Evolutionary conservation across 2,888 invertebrate genomes (phyloP), one percentile per base, ranked within the genome.

Genomic region (Meteorus cinctellus): DNA sequence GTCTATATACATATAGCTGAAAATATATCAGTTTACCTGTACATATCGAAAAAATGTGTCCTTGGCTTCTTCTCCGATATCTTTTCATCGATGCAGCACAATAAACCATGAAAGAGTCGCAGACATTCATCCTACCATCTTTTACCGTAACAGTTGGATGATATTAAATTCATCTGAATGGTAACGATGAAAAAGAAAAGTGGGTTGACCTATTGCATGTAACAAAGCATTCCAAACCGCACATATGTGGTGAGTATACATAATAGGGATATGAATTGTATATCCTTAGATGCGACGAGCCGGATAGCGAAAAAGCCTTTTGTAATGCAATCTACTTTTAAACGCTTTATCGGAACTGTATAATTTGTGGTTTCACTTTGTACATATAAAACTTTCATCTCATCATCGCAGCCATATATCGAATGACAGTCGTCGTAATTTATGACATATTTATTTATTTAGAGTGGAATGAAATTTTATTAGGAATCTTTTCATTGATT

Each of bases 91-190:
- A 55, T 19, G 8, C 19, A 8, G 19, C n/a, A 55, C 55, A 19
- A 55, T 55, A 19, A 48, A 48, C n/a, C 16, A n/a, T 55, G 19
- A 55, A 24, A 55, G 55, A 55, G 8, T 55, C n/a, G 2, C 55
- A 19, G 4, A 19, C 55, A 19, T 55, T 55, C 6, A 55, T n/a
- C 24, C 6, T 55, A n/a, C 55, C 55, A 55, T 55, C 19, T 2
- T 55, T 55, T 19, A 19, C 19, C 31, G 65, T n/a, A 65, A 65
- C 65, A 65, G 65, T 65, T 65, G 65, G 65, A 65, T 36, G 36
- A 65, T 34, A 65, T 65, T 10, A 36, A 55, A 55, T 55, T 4
- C n/a, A 55, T 55, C 8, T 55, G 55, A 19, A 55, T 55, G 16
- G 48, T 14, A 6, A 48, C n/a, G 19, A 55, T 55, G n/a, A 19